Evolutionary conservation across 2,797 vertebrate genomes (phyloP).

Genomic region (Chiroxiphia lanceolata): DNA sequence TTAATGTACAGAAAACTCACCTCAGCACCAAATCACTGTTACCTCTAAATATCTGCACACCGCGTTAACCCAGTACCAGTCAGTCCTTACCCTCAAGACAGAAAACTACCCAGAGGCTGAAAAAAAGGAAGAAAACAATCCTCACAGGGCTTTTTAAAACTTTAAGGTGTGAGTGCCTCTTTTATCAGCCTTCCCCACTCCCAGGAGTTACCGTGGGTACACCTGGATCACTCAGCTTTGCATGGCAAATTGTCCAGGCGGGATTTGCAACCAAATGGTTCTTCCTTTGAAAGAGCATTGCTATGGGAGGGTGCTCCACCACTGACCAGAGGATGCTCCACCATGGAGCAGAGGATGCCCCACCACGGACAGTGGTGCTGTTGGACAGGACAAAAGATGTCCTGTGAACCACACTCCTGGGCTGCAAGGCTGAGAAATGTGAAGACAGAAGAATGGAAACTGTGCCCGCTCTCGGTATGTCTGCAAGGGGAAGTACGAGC

Average conservation of each 20-base stretch:
- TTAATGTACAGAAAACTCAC: neutral
- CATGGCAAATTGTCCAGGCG: neutral
- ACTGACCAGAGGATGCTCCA: rapidly evolving
- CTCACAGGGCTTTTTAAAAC: neutral
- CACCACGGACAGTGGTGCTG: rapidly evolving
- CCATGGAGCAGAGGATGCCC: rapidly evolving
- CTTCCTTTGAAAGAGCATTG: neutral
- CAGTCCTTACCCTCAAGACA: neutral
- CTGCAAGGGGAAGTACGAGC: conserved; percentile 31
- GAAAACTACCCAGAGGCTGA: neutral
- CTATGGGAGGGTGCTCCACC: neutral
- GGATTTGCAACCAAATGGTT: neutral
- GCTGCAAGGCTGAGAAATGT: neutral
- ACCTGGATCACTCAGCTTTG: neutral
- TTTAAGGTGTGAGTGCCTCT: neutral
- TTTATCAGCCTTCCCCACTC: neutral
- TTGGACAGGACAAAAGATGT: neutral
- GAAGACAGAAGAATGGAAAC: neutral
- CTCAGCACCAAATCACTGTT: neutral
- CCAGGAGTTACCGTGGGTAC: neutral
- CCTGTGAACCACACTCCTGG: neutral
- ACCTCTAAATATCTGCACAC: neutral
- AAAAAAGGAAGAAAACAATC: neutral
- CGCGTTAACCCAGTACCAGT: neutral
- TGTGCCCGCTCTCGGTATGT: neutral